Evolutionary conservation across 2,797 vertebrate species (phyloP).

Genomic region (Hephaestus fuliginosus): DNA sequence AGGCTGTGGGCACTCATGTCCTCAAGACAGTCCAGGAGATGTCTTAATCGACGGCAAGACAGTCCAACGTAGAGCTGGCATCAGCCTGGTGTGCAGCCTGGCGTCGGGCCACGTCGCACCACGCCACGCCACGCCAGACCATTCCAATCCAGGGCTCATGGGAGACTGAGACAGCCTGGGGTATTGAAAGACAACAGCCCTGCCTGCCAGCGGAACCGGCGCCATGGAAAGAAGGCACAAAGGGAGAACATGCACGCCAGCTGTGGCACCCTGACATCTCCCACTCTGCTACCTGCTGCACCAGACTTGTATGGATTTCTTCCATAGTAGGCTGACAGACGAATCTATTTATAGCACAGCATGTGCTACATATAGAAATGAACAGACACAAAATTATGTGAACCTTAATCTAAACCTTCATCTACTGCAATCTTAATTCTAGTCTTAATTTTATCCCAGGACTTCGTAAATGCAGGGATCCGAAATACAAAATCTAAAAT

Average conservation of each 20-base stretch:
- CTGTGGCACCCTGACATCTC: slow-evolving; percentile 68
- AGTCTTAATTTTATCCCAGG: background rate
- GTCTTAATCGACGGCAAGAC: slow-evolving; percentile 78
- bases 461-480: background rate
- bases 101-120: slow-evolving; percentile 54
- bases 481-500: background rate
- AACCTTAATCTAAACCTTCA: background rate
- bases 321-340: background rate
- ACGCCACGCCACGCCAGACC: slow-evolving; percentile 40
- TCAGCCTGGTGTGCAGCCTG: slow-evolving; percentile 53
- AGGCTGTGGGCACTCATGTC: slow-evolving; percentile 64
- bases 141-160: slow-evolving; percentile 67
- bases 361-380: background rate
- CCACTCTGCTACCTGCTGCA: slow-evolving; percentile 64
- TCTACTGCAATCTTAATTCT: background rate
- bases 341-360: background rate
- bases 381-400: background rate
- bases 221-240: slow-evolving; percentile 66
- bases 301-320: slow-evolving; percentile 7
- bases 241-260: slow-evolving; percentile 64
- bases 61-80: slow-evolving; percentile 75
- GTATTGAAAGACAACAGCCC: slow-evolving; percentile 82
- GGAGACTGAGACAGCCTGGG: slow-evolving; percentile 75
- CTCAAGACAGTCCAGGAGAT: slow-evolving; percentile 71
- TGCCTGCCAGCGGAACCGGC: slow-evolving; percentile 76